Conservation (phyloP, 2,113 vertebrate species). For the Progne subis region DNA sequence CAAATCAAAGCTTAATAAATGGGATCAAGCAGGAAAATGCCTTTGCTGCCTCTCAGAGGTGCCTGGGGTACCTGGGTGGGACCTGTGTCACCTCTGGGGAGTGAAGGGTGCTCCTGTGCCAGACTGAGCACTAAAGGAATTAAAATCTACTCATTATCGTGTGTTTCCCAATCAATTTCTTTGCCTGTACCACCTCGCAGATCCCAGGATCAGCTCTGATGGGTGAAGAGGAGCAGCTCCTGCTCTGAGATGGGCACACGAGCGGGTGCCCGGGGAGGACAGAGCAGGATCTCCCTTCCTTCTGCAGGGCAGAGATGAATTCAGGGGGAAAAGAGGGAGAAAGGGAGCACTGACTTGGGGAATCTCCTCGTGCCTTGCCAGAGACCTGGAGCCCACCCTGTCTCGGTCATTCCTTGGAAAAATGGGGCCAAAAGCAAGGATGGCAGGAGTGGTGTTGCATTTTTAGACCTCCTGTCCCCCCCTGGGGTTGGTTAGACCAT, state of each 20-base stretch:
- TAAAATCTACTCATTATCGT: neutral
- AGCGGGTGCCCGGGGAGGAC: neutral
- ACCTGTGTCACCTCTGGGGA: neutral
- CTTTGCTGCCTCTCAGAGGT: neutral
- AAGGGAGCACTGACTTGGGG: neutral
- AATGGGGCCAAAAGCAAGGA: neutral
- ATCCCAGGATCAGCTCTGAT: neutral
- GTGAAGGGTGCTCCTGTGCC: neutral
- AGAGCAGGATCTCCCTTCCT: neutral
- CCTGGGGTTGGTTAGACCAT: neutral
- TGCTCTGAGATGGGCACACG: neutral
- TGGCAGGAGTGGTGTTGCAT: neutral
- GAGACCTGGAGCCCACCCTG: too few relatives aligned
- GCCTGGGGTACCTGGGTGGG: neutral
- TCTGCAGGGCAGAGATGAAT: neutral
- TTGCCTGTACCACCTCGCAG: neutral
- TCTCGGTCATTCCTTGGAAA: neutral
- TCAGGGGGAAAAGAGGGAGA: neutral
- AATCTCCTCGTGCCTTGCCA: neutral
- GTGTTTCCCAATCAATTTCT: neutral
- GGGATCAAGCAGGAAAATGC: neutral
- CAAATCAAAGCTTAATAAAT: neutral
- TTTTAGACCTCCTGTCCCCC: neutral
- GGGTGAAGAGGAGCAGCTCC: neutral
- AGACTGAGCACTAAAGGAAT: neutral